A percentile compares a stretch with the other conserved stretches of the same genome.
phyloP scores from a whole-genome alignment of 2,797 vertebrate genomes.

The Serranus cabrilla region DNA sequence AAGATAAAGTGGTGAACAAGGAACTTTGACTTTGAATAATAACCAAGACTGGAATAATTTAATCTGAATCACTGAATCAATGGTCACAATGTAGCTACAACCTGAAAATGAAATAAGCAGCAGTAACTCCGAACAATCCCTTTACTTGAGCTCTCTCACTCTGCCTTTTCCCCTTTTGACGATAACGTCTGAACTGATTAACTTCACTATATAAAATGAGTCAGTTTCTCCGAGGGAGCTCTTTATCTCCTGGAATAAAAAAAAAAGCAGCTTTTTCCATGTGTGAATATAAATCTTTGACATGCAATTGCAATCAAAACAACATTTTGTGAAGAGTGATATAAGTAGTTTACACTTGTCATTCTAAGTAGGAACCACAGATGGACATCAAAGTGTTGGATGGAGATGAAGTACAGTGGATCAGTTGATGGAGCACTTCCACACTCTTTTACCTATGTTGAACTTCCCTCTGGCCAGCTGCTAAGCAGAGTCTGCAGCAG shows the following conservation, averaged over 20 bases:
- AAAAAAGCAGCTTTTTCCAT: constrained; percentile 30
- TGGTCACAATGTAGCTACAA: too few species aligned
- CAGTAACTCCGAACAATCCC: too few species aligned
- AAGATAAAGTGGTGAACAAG: too few species aligned
- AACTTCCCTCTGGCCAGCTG: constrained; percentile 44
- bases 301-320: constrained; percentile 44
- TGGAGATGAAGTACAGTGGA: constrained; percentile 54
- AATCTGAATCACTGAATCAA: too few species aligned
- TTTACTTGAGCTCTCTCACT: neutral
- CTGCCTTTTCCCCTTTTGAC: neutral
- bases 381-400: constrained; percentile 73
- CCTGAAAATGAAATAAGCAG: too few species aligned
- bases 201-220: constrained; percentile 8
- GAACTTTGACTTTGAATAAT: too few species aligned
- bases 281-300: constrained; percentile 48
- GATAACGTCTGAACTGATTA: constrained; percentile 41
- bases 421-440: constrained; percentile 16
- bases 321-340: constrained; percentile 32
- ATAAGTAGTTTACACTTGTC: constrained; percentile 48
- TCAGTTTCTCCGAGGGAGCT: constrained; percentile 18
- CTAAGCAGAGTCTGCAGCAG: constrained; percentile 24
- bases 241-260: constrained; percentile 32
- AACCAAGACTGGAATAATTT: too few species aligned
- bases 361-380: constrained; percentile 26
- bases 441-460: constrained; percentile 17